phyloP scores from a whole-genome alignment of 2,113 vertebrate genomes.

The Smithornis capensis region DNA sequence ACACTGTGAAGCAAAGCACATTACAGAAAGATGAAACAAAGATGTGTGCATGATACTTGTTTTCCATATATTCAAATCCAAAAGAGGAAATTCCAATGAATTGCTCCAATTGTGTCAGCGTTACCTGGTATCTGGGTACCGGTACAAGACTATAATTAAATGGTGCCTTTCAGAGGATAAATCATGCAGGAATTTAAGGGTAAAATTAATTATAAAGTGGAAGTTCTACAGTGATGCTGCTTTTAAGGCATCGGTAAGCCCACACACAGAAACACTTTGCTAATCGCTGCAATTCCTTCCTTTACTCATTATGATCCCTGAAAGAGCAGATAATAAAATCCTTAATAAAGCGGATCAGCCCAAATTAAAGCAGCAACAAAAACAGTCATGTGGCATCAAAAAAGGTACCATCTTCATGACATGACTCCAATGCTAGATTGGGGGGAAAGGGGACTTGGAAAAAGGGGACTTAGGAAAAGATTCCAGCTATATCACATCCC shows the following conservation, averaged over 20 bases:
- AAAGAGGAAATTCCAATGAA: conserved; percentile 66
- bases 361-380: neutral
- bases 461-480: neutral
- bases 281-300: neutral
- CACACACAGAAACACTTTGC: neutral
- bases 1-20: neutral
- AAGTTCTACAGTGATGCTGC: conserved; percentile 9
- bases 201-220: conserved; percentile 60
- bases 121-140: conserved; percentile 31
- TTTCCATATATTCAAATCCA: neutral
- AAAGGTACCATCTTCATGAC: neutral
- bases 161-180: conserved; percentile 28
- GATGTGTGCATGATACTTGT: neutral
- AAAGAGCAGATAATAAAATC: conserved; percentile 9
- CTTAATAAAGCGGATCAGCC: conserved; percentile 11
- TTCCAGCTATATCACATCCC: neutral
- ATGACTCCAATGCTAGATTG: neutral
- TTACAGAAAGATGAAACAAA: neutral
- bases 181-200: conserved; percentile 40
- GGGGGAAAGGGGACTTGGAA: neutral
- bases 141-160: conserved; percentile 52
- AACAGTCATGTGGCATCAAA: neutral
- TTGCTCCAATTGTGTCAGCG: conserved; percentile 34
- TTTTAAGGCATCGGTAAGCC: conserved; percentile 17
- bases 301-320: neutral